Base-by-base conservation (phyloP, 2,797 vertebrate genomes). In the Peromyscus nudipes region DNA sequence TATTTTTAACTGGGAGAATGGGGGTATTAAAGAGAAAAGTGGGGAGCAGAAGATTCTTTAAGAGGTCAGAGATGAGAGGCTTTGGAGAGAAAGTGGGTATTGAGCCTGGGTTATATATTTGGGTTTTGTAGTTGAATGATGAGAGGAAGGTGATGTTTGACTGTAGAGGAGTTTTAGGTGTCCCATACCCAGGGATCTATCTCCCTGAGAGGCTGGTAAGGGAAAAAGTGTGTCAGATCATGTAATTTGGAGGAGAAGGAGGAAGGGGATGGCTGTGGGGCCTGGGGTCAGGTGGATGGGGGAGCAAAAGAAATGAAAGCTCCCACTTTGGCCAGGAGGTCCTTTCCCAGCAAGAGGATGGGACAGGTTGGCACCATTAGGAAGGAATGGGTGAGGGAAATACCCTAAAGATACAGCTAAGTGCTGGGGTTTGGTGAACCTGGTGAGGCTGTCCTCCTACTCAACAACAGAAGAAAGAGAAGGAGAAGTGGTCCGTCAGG, bases 251-350 rank as follows among this genome's bases (percentile, higher is more conserved):
- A 60, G 55, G 79, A 81, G 12, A 16, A 40, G 55, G 21, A 14
- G 19, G 34, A 21, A 12, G 21, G n/a, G n/a, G 27, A 9, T 82
- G n/a, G 23, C 23, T 57, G 23, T 12, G 4, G 1, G 40, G 25
- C n/a, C n/a, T 27, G 23, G 55, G 52, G 6, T 57, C 34, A 81
- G 25, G 21, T 0, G 0, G 12, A 57, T 37, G 52, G 13, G 23
- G 25, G 55, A 37, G 0, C 80, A 82, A 82, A 82, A 40, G 55
- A 82, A 82, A 62, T 17, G 40, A n/a, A 62, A n/a, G 23, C 13
- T 40, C 7, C 80, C 25, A 62, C n/a, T 62, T 62, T 62, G 13
- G 1, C 52, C 23, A 57, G 52, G 29, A 49, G 75, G 75, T 52
- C 46, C 8, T 1, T 77, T 19, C 27, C 75, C 27, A 77, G 14